Evolutionary conservation across 1,140 invertebrate species (phyloP), one percentile per base, ranked within the genome.

Genomic region (Drosophila pectinifera): DNA sequence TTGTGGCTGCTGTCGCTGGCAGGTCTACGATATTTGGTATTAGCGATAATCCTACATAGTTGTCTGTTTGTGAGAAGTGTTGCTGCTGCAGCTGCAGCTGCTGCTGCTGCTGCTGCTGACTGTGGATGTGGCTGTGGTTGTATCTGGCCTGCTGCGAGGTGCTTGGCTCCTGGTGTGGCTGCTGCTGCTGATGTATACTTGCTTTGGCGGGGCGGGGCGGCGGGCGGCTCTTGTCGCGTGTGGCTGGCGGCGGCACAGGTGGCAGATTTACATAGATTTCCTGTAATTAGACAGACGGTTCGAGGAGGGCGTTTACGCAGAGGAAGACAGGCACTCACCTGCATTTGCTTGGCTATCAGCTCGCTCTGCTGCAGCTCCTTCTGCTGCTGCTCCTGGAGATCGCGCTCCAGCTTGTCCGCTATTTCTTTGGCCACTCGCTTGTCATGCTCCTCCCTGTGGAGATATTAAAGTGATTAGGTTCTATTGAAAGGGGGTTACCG

Each of bases 361-460:
- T 93, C 93, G 78, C 93, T 93, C 76, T 93, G 92, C 45, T 94
- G 93, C 73, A 93, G 91, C 73, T 95, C 93, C 74, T 80, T 74
- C 22, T 91, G 88, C 69, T 93, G 92, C 43, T 94, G 92, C 58
- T 93, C 93, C 80, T 93, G 93, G 26, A 93, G 65, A 63, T 93
- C 93, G 77, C 95, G 95, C 73, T 96, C 95, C 22, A 96, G 80
- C 62, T 94, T 94, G 73, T 95, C 93, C 24, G 95, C 95, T 63
- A 96, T 92, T 89, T 95, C 93, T 81, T 93, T 93, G 22, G 95
- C 95, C 20, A 95, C 93, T 59, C 94, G 86, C 43, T 94, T 95
- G 93, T 97, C 96, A 89, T 94, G 93, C 82, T 96, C 94, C 92
- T 96, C 96, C 81, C 95, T 96, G 53, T n/a, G 14, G 26, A 51